These are phyloP conservation scores for Agapetus fuscipes DNA, from an alignment of 2,888 invertebrate genomes.

Conservation along the genomic window DNA sequence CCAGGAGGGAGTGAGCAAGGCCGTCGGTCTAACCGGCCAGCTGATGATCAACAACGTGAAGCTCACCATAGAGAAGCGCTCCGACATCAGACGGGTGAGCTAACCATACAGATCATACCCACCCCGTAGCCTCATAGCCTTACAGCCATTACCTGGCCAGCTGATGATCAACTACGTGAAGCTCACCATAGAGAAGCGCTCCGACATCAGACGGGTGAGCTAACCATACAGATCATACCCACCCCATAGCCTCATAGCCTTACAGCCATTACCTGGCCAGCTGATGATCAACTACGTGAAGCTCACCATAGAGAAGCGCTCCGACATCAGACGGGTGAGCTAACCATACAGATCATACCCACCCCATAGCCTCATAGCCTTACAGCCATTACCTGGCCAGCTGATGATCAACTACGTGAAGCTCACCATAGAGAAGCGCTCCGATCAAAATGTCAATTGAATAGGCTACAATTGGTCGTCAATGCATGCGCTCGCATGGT, in stretches of 20 bases:
- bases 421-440: conserved; percentile 6
- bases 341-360: no score
- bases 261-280: conserved; percentile 8
- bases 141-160: conserved; percentile 8
- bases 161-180: conserved; percentile 15
- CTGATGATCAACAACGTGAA: conserved; percentile 15
- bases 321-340: conserved; percentile 5
- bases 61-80: conserved; percentile 6
- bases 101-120: no score
- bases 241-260: no score
- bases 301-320: conserved; percentile 6
- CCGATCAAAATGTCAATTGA: no score
- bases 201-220: conserved; percentile 5
- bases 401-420: conserved; percentile 15
- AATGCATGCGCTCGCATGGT: no score
- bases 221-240: no score
- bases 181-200: conserved; percentile 6
- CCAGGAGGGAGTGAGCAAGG: conserved; percentile 13
- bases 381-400: conserved; percentile 8
- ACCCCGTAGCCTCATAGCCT: no score
- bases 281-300: conserved; percentile 15
- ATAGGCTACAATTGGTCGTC: no score
- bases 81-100: conserved; percentile 5
- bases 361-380: no score
- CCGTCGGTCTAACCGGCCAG: conserved; percentile 7